Evolutionary conservation across 2,797 vertebrate species (phyloP).

Genomic region (Nasua narica): DNA sequence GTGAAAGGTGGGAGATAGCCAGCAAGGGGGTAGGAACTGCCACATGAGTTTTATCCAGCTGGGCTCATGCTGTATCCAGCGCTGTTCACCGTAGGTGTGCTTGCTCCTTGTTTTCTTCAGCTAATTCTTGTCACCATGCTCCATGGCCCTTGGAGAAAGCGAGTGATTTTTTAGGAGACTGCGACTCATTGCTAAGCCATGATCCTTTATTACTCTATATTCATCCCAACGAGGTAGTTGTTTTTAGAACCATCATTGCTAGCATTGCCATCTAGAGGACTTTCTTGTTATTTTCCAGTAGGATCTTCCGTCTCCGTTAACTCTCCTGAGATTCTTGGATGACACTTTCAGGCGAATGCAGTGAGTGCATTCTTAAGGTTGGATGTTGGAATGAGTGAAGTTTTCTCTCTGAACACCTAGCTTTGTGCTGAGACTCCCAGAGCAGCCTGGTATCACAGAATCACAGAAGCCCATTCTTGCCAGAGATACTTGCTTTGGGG

Average conservation of each 20-base stretch:
- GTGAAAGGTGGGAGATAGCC: not conserved
- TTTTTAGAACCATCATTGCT: not conserved
- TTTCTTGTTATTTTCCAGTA: not conserved
- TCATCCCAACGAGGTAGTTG: not conserved
- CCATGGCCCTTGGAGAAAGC: not conserved
- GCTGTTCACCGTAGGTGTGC: not conserved
- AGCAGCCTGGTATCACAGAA: not conserved
- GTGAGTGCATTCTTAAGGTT: not conserved
- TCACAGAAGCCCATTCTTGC: not conserved
- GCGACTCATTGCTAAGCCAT: not conserved
- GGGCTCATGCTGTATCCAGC: too few species aligned
- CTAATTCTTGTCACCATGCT: not conserved
- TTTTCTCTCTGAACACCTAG: not conserved
- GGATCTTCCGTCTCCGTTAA: not conserved
- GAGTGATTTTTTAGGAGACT: not conserved
- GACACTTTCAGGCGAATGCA: not conserved
- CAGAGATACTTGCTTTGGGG: not conserved
- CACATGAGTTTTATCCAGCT: not conserved
- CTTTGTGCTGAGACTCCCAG: not conserved
- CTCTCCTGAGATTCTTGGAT: not conserved
- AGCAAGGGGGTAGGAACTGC: not conserved
- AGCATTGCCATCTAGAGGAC: not conserved
- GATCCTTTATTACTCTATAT: not conserved
- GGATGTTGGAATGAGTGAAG: not conserved
- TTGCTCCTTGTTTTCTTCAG: not conserved